Conservation (phyloP, 1,140 invertebrate species). For the Mamestra configurata region DNA sequence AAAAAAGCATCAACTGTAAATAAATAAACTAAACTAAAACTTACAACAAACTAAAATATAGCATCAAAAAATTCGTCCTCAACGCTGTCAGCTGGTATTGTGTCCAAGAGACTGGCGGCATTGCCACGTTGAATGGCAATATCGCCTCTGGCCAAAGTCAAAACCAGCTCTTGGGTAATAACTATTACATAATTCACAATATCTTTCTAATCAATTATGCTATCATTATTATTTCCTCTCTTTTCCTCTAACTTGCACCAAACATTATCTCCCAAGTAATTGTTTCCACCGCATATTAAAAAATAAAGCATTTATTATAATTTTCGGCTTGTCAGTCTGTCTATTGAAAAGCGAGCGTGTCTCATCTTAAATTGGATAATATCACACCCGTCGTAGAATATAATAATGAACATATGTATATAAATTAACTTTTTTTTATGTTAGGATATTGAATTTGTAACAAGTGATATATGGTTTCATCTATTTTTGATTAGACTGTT, state of each 20-base stretch:
- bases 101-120: too few species aligned
- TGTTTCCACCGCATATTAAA: slow-evolving; percentile 77
- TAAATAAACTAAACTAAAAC: too few species aligned
- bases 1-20: too few species aligned
- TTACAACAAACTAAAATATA: too few species aligned
- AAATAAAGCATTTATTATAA: slow-evolving; percentile 83
- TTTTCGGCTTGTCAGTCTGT: slow-evolving; percentile 81
- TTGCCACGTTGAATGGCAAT: too few species aligned
- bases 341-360: slow-evolving; percentile 84
- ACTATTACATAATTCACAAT: too few species aligned
- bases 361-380: slow-evolving; percentile 83
- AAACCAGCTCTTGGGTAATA: too few species aligned
- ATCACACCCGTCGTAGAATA: slow-evolving; percentile 61
- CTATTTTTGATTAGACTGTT: slow-evolving; percentile 45
- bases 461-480: slow-evolving; percentile 48
- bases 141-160: too few species aligned
- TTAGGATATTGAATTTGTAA: slow-evolving; percentile 30
- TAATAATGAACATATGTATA: slow-evolving; percentile 43
- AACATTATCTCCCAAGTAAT: slow-evolving; percentile 63
- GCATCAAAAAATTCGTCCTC: too few species aligned
- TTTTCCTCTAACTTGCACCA: slow-evolving; percentile 42
- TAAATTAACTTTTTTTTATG: slow-evolving; percentile 30
- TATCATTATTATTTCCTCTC: background rate
- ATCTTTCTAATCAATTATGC: slow-evolving; percentile 18
- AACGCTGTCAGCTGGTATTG: too few species aligned